phyloP scores from a whole-genome alignment of 2,888 invertebrate species.

The Drosophila merina region DNA sequence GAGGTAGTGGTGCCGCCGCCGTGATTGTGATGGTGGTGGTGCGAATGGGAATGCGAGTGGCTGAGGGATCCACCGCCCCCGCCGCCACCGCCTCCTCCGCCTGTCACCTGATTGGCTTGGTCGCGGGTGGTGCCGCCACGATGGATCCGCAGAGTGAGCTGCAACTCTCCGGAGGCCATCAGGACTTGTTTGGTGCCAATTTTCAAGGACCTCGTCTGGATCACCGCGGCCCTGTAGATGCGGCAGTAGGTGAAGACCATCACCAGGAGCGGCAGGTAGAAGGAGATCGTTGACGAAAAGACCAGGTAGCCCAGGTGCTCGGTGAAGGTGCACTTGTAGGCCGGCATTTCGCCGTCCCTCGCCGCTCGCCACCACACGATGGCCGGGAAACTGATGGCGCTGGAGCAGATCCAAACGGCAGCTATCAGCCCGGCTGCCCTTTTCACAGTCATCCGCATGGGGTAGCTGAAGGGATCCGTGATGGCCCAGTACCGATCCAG shows the following conservation, averaged over 20 bases:
- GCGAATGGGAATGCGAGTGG: slow-evolving; percentile 81
- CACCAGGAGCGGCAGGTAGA: slow-evolving; percentile 97
- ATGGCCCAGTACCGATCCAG: slow-evolving; percentile 99
- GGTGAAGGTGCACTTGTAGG: slow-evolving; percentile 96
- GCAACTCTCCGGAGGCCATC: slow-evolving; percentile 92
- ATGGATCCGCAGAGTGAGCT: slow-evolving; percentile 95
- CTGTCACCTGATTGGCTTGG: slow-evolving; percentile 76
- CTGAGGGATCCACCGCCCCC: slow-evolving; percentile 82
- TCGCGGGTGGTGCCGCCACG: slow-evolving; percentile 92
- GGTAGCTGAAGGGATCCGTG: slow-evolving; percentile 98
- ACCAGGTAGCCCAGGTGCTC: slow-evolving; percentile 98
- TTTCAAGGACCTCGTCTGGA: slow-evolving; percentile 95
- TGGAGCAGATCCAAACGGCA: slow-evolving; percentile 98
- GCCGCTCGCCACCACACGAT: slow-evolving; percentile 98
- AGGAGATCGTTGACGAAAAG: slow-evolving; percentile 98
- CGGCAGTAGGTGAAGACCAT: slow-evolving; percentile 99
- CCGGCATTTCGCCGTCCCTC: slow-evolving; percentile 90
- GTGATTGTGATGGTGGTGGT: slow-evolving; percentile 81
- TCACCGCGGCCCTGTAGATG: slow-evolving; percentile 96
- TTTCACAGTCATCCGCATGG: slow-evolving; percentile 95
- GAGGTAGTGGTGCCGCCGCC: slow-evolving; percentile 85
- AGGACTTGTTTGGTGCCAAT: slow-evolving; percentile 96
- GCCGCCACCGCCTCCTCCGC: slow-evolving; percentile 84
- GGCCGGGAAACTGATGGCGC: slow-evolving; percentile 98
- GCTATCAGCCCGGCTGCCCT: slow-evolving; percentile 95